Percentiles rank a stretch among this genome's conserved stretches.
Conservation (phyloP, 2,888 invertebrate species). For the Melinopterus prodromus region DNA sequence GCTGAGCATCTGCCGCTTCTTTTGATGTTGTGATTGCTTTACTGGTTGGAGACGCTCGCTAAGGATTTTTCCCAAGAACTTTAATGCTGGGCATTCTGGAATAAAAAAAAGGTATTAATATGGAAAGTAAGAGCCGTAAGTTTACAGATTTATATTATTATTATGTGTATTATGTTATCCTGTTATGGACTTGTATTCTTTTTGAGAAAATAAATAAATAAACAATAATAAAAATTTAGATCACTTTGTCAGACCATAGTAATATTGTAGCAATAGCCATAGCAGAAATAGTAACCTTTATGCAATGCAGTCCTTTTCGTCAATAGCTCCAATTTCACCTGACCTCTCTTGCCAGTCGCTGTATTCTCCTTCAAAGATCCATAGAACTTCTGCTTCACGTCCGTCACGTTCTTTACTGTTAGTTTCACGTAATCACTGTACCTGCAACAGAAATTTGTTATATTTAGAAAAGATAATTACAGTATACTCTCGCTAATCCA, state of each 20-base stretch:
- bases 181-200: too few species aligned
- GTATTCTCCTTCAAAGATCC: constrained; percentile 14
- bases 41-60: constrained; percentile 28
- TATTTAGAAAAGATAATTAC: background rate
- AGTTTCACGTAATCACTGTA: constrained; percentile 60
- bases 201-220: too few species aligned
- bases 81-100: constrained; percentile 5
- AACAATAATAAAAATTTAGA: too few species aligned
- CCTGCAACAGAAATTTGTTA: background rate
- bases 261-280: too few species aligned
- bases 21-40: constrained; percentile 18
- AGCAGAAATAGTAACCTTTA: background rate
- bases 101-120: background rate
- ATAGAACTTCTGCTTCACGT: constrained; percentile 30
- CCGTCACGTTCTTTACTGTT: constrained; percentile 27
- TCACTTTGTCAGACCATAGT: too few species aligned
- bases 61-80: background rate
- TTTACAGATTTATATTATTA: too few species aligned
- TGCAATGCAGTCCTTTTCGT: background rate
- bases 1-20: constrained; percentile 41
- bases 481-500: too few species aligned
- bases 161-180: too few species aligned
- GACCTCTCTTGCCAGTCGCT: background rate
- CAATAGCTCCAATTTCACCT: background rate
- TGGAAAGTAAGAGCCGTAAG: too few species aligned